phyloP scores from a whole-genome alignment of 2,888 invertebrate genomes.

The Incurvaria masculella region DNA sequence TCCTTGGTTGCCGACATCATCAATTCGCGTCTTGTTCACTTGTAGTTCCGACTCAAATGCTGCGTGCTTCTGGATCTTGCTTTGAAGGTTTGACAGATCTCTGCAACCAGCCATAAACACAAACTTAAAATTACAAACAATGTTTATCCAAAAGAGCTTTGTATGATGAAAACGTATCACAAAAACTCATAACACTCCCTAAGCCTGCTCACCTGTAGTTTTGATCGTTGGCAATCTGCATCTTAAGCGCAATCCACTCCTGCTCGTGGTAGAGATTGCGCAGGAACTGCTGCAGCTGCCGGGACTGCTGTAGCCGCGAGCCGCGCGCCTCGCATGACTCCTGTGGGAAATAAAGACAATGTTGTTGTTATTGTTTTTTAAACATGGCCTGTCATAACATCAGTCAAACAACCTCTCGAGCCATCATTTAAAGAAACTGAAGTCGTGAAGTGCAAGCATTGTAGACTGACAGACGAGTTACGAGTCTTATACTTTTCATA shows the following conservation, averaged over 20 bases:
- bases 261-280: conserved; percentile 83
- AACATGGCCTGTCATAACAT: too few species aligned
- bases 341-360: too few species aligned
- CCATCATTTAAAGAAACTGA: too few species aligned
- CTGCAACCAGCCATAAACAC: conserved; percentile 28
- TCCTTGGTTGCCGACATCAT: conserved; percentile 77
- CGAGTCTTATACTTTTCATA: too few species aligned
- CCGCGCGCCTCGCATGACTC: conserved; percentile 64
- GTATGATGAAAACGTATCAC: too few species aligned
- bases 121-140: neutral
- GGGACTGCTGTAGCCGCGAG: conserved; percentile 75
- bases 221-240: conserved; percentile 90
- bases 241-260: conserved; percentile 91
- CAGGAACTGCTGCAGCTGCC: conserved; percentile 86
- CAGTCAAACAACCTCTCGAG: too few species aligned
- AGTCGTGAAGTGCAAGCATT: too few species aligned
- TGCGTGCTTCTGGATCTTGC: conserved; percentile 93
- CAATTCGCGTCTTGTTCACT: conserved; percentile 85
- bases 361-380: too few species aligned
- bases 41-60: conserved; percentile 94
- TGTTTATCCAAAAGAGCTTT: too few species aligned
- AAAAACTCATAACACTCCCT: too few species aligned
- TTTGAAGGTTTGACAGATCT: conserved; percentile 95
- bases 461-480: too few species aligned
- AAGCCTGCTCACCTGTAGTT: conserved; percentile 60